phyloP scores from a whole-genome alignment of 2,797 vertebrate species.

The Hydrophis major region DNA sequence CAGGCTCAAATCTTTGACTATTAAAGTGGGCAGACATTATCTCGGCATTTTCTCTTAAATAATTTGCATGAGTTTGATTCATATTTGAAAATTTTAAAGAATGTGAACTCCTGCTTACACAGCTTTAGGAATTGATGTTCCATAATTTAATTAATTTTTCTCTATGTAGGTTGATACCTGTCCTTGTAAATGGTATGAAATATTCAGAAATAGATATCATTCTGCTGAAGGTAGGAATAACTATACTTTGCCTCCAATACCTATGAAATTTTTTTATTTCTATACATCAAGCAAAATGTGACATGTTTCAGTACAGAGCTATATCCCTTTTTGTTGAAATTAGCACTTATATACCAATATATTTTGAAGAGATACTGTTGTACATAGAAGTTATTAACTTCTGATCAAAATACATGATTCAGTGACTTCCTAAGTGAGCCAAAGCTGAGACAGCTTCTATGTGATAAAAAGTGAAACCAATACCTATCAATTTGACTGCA shows the following conservation, averaged over 20 bases:
- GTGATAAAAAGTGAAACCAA: neutral
- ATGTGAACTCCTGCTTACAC: neutral
- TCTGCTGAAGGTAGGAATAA: constrained; percentile 87
- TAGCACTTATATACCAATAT: neutral
- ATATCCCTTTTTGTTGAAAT: neutral
- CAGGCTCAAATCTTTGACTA: neutral
- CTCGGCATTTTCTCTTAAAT: neutral
- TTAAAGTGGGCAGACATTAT: neutral
- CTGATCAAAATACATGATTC: neutral
- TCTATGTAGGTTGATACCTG: constrained; percentile 85
- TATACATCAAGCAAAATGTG: neutral
- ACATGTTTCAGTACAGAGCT: neutral
- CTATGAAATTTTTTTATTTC: neutral
- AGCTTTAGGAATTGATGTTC: neutral
- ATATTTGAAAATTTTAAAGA: neutral
- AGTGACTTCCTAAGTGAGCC: neutral
- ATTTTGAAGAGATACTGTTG: neutral
- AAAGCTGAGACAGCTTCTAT: neutral
- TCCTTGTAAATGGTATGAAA: constrained; percentile 97
- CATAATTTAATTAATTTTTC: constrained; percentile 21
- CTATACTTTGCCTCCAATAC: constrained; percentile 9
- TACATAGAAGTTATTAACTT: neutral
- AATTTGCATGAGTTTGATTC: neutral
- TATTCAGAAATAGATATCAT: constrained; percentile 99
- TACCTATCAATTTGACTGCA: neutral